These are phyloP conservation scores for Lutraria rhynchaena DNA, from an alignment of 1,140 invertebrate species.

Conservation along the genomic window DNA sequence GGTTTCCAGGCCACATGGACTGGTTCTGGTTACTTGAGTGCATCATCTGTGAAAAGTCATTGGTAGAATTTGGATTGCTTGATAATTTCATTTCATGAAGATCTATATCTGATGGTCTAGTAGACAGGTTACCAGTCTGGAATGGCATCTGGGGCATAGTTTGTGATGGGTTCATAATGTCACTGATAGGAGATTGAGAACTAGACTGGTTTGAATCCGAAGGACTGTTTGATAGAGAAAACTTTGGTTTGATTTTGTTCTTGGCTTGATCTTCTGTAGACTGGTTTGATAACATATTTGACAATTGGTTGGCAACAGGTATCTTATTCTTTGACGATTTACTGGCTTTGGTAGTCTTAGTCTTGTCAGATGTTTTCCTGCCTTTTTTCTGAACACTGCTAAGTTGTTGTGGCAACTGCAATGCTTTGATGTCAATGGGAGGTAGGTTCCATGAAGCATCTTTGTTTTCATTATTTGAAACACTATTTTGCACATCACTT, in stretches of 20 bases:
- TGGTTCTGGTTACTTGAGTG: background rate
- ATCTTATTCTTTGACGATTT: background rate
- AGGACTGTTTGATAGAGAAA: constrained; percentile 40
- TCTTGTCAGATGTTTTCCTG: constrained; percentile 16
- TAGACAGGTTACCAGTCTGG: constrained; percentile 21
- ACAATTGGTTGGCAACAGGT: background rate
- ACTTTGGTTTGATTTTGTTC: constrained; percentile 38
- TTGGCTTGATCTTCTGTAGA: background rate
- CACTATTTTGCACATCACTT: background rate
- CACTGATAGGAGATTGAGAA: constrained; percentile 38
- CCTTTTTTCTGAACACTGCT: constrained; percentile 13
- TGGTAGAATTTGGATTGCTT: constrained; percentile 42
- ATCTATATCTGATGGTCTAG: constrained; percentile 56
- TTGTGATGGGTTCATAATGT: background rate
- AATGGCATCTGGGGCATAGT: background rate
- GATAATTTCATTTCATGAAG: constrained; percentile 47
- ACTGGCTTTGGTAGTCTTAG: background rate
- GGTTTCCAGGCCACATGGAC: constrained; percentile 4
- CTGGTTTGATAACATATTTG: background rate
- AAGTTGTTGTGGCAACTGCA: constrained; percentile 47
- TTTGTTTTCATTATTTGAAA: background rate
- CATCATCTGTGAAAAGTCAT: constrained; percentile 34
- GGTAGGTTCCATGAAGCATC: constrained; percentile 51
- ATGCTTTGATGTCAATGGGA: constrained; percentile 52
- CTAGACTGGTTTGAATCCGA: constrained; percentile 42